Evolutionary conservation across 2,113 vertebrate species (phyloP).

Genomic region (Lophura nycthemera): DNA sequence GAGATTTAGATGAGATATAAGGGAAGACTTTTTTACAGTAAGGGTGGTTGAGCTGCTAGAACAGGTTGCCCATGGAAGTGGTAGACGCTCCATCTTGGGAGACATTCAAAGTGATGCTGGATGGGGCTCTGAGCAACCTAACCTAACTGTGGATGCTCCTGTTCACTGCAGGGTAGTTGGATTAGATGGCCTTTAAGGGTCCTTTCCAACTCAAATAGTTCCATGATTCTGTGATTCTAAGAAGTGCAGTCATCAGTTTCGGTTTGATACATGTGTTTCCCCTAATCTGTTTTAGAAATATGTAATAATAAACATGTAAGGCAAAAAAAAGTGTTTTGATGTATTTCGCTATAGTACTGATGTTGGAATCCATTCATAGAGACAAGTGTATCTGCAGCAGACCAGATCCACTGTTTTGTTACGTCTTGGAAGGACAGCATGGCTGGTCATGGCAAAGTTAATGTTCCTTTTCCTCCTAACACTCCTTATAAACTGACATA

Average conservation of each 20-base stretch:
- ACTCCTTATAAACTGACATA: background rate
- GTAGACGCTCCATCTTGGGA: too few relatives aligned
- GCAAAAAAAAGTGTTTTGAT: background rate
- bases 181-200: too few relatives aligned
- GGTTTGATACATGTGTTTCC: background rate
- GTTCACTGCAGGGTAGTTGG: too few relatives aligned
- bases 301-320: background rate
- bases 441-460: background rate
- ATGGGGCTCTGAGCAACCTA: too few relatives aligned
- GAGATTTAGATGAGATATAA: too few relatives aligned
- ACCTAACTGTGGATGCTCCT: too few relatives aligned
- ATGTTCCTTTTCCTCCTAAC: background rate
- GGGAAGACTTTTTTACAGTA: too few relatives aligned
- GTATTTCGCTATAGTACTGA: background rate
- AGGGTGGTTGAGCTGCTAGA: too few relatives aligned
- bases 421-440: background rate
- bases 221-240: background rate
- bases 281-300: background rate
- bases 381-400: background rate
- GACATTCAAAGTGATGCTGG: too few relatives aligned
- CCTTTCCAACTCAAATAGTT: too few relatives aligned
- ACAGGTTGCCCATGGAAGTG: too few relatives aligned
- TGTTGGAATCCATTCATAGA: background rate
- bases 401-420: rapidly evolving
- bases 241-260: background rate